These are phyloP conservation scores for Hypotaenidia okinawae DNA, from an alignment of 2,797 vertebrate genomes.

Conservation along the genomic window DNA sequence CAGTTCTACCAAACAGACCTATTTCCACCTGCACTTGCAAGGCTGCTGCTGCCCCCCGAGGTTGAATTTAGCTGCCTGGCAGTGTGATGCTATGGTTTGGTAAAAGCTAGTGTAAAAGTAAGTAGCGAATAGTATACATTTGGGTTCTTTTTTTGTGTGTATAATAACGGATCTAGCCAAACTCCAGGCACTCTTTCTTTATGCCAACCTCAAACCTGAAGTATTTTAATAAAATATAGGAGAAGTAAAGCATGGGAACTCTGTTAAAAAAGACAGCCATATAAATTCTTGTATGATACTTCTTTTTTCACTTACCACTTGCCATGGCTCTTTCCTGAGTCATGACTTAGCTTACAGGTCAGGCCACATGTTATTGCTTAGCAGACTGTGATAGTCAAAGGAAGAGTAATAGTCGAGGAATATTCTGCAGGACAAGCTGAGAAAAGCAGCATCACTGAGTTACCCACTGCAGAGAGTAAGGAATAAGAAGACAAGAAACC, in stretches of 20 bases:
- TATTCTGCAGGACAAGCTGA: neutral
- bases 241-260: neutral
- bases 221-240: neutral
- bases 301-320: neutral
- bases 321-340: neutral
- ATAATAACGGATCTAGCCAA: neutral
- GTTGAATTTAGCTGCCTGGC: neutral
- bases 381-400: neutral
- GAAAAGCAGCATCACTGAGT: neutral
- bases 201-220: neutral
- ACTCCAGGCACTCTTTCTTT: neutral
- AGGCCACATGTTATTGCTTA: neutral
- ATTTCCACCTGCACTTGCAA: constrained; percentile 35
- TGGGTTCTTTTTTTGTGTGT: neutral
- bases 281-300: neutral
- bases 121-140: neutral
- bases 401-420: neutral
- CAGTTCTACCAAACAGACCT: neutral
- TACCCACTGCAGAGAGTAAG: neutral
- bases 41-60: neutral
- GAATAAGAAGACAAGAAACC: neutral
- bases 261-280: neutral
- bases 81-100: neutral
- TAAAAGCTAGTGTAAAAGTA: neutral
- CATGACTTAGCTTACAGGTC: neutral